Evolutionary conservation across 2,113 vertebrate species (phyloP).

Genomic region (Xiphophorus maculatus): DNA sequence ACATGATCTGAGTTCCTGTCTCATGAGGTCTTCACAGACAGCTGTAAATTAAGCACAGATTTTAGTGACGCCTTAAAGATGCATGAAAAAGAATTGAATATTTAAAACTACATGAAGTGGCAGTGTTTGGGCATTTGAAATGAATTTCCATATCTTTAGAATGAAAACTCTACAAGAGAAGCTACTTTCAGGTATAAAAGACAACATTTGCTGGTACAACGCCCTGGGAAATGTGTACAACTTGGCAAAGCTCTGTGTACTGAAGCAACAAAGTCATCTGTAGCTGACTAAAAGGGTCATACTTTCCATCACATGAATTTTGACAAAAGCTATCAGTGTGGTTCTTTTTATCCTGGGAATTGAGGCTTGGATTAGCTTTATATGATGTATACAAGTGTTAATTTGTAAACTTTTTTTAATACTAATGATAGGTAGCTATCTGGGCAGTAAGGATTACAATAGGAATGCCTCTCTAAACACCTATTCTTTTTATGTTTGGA

Average conservation of each 20-base stretch:
- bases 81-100: background rate
- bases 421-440: no score
- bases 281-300: background rate
- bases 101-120: background rate
- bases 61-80: constrained; percentile 25
- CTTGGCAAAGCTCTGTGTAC: background rate
- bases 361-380: no score
- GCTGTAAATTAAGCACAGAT: constrained; percentile 39
- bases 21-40: constrained; percentile 41
- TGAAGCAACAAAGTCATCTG: background rate
- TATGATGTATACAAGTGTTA: no score
- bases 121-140: background rate
- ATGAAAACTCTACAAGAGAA: background rate
- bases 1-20: constrained; percentile 4
- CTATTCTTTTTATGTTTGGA: no score
- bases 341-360: no score
- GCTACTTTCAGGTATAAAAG: no score
- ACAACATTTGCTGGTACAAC: background rate
- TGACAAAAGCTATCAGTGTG: no score
- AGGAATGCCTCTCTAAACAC: no score
- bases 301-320: background rate
- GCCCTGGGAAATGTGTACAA: background rate
- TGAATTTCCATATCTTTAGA: background rate
- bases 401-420: no score
- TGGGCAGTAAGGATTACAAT: no score